phyloP scores from a whole-genome alignment of 2,888 invertebrate genomes.

The Leptarthrus brevirostris region DNA sequence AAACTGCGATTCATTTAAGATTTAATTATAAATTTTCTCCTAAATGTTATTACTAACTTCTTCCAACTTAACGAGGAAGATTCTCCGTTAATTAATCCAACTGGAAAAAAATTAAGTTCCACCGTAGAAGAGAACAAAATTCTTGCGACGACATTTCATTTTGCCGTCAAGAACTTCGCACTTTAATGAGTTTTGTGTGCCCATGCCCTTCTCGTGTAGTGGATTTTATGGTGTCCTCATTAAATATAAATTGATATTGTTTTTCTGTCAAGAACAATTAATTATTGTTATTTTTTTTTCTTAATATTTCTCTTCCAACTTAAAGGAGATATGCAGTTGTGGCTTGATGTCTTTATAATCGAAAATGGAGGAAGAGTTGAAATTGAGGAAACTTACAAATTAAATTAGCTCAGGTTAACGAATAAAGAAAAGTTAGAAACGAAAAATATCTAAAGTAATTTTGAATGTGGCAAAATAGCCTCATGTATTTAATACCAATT shows the following conservation, averaged over 20 bases:
- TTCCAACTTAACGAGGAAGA: background rate
- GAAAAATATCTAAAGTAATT: too few species aligned
- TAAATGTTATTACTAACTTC: slow-evolving; percentile 17
- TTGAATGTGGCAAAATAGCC: too few species aligned
- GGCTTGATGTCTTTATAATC: too few species aligned
- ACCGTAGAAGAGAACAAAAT: background rate
- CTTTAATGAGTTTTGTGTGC: slow-evolving; percentile 29
- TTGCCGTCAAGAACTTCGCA: background rate
- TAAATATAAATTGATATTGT: slow-evolving; percentile 35
- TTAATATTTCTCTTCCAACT: too few species aligned
- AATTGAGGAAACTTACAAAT: too few species aligned
- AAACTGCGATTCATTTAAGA: slow-evolving; percentile 14
- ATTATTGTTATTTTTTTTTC: background rate
- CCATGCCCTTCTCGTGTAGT: background rate
- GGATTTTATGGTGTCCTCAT: slow-evolving; percentile 20
- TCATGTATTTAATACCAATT: too few species aligned
- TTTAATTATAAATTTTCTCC: slow-evolving; percentile 28
- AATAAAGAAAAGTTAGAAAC: too few species aligned
- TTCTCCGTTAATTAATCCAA: slow-evolving; percentile 23
- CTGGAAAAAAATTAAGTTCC: slow-evolving; percentile 1
- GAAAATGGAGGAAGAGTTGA: too few species aligned
- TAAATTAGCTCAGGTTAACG: too few species aligned
- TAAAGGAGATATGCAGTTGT: too few species aligned
- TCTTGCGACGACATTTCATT: background rate
- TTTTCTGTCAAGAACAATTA: slow-evolving; percentile 26